These are phyloP conservation scores for Catharus fuscescens DNA, from an alignment of 2,113 vertebrate species.

Conservation along the genomic window DNA sequence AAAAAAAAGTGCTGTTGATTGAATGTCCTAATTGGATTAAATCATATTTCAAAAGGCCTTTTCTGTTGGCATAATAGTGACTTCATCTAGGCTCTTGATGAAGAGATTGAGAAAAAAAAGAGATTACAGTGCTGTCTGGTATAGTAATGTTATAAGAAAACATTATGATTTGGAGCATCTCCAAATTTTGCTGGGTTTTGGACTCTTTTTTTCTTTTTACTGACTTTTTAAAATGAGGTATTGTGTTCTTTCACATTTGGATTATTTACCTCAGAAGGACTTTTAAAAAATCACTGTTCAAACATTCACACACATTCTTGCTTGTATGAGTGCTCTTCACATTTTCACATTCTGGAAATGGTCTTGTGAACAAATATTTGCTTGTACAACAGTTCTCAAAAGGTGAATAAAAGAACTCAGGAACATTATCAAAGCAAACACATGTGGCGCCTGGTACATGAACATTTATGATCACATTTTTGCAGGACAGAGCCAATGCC, in stretches of 20 bases:
- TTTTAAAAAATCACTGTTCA: neutral
- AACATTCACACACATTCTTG: neutral
- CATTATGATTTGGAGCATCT: neutral
- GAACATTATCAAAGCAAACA: slow-evolving; percentile 48
- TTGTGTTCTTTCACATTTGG: neutral
- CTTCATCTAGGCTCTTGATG: neutral
- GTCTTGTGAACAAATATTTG: slow-evolving; percentile 46
- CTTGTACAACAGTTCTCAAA: neutral
- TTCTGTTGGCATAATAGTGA: neutral
- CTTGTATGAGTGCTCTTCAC: neutral
- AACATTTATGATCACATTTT: neutral
- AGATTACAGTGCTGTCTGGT: neutral
- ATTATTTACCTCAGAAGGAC: neutral
- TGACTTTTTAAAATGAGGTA: neutral
- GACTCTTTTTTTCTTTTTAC: neutral
- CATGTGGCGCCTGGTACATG: slow-evolving; percentile 7
- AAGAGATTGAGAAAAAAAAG: neutral
- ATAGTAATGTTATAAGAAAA: neutral
- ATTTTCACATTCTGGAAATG: slow-evolving; percentile 34
- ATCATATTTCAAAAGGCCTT: neutral
- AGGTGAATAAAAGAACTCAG: neutral
- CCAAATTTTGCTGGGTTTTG: neutral
- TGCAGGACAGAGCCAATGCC: neutral
- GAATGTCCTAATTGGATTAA: neutral
- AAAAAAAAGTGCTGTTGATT: neutral